A percentile compares a stretch with the other conserved stretches of the same genome.
These are phyloP conservation scores for Molanna angustata DNA, from an alignment of 2,888 invertebrate species.

Conservation along the genomic window DNA sequence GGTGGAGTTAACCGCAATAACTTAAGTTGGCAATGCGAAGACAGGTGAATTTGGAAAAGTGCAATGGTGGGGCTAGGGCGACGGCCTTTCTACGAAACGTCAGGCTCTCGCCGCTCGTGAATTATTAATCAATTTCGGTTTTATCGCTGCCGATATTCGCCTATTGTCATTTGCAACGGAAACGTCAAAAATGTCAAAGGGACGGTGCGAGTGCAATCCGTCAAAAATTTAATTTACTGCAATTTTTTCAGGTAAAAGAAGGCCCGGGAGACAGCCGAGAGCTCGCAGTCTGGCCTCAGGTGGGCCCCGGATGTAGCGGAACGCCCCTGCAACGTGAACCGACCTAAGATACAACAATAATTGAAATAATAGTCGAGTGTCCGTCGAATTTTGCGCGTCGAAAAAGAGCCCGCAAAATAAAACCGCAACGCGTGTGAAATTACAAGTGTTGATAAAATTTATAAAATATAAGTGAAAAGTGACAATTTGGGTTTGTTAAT, in stretches of 20 bases:
- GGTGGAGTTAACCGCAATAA: constrained; percentile 15
- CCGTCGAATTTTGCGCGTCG: no score
- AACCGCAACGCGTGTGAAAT: no score
- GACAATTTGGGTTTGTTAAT: no score
- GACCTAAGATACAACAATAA: constrained; percentile 1
- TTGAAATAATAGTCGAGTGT: neutral
- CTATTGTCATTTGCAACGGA: neutral
- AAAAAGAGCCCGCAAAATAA: no score
- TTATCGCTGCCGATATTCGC: neutral
- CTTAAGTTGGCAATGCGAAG: constrained; percentile 19
- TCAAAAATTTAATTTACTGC: neutral
- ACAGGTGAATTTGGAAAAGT: constrained; percentile 24
- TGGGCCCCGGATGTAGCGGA: constrained; percentile 19
- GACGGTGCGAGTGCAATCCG: neutral
- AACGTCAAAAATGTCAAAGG: neutral
- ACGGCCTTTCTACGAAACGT: constrained; percentile 11
- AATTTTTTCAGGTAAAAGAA: constrained; percentile 18
- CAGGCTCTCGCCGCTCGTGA: constrained; percentile 20
- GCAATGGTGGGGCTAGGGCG: constrained; percentile 6
- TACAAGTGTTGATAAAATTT: no score
- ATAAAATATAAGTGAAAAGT: no score
- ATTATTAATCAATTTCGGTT: constrained; percentile 11
- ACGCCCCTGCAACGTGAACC: neutral
- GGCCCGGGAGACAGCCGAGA: constrained; percentile 10
- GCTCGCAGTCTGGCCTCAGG: constrained; percentile 15